A percentile compares a stretch with the other conserved stretches of the same genome.
Evolutionary conservation across 2,797 vertebrate species (phyloP).

Genomic region (Acanthornis magna): DNA sequence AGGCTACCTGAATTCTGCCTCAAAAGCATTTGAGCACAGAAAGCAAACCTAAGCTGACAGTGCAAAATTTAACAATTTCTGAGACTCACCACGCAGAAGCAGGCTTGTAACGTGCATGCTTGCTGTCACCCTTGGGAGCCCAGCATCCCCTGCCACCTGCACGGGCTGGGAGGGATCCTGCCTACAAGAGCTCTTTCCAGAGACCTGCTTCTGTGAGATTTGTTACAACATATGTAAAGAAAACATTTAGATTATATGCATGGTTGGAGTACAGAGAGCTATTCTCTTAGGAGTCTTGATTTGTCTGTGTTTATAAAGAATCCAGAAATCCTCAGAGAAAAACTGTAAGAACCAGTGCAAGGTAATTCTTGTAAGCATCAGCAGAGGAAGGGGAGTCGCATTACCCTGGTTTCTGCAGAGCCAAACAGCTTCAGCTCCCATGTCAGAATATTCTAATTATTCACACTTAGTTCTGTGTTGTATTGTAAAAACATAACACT

Average conservation of each 20-base stretch:
- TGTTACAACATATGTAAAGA: not conserved
- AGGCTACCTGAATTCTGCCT: not conserved
- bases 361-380: not conserved
- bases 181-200: not conserved
- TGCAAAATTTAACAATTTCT: not conserved
- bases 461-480: not conserved
- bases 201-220: not conserved
- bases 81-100: not conserved
- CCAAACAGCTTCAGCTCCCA: not conserved
- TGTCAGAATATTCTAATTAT: not conserved
- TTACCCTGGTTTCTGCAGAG: not conserved
- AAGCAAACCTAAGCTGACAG: not conserved
- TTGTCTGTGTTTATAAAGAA: not conserved
- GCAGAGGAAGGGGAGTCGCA: not conserved
- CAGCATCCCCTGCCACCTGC: accelerated
- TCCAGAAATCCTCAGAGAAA: not conserved
- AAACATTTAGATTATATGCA: not conserved
- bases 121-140: accelerated
- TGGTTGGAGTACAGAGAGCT: not conserved
- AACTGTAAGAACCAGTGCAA: not conserved
- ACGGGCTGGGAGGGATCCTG: not conserved
- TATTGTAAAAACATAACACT: not conserved
- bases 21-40: not conserved
- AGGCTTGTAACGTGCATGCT: no score
- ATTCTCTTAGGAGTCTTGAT: not conserved